These are phyloP conservation scores for Chrysoperla carnea DNA, from an alignment of 1,140 invertebrate species.

Conservation along the genomic window DNA sequence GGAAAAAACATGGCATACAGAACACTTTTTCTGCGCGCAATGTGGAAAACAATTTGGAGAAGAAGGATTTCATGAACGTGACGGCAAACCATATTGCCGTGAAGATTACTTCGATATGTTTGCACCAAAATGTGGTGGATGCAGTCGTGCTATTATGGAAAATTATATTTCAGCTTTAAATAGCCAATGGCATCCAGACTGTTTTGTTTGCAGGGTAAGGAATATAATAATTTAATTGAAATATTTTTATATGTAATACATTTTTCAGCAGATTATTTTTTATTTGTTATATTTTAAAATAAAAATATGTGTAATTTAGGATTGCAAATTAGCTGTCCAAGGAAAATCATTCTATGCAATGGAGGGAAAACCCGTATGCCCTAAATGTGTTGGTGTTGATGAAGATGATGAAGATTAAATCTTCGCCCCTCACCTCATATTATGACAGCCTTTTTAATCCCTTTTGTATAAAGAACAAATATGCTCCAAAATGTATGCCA, in stretches of 20 bases:
- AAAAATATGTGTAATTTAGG: conserved; percentile 33
- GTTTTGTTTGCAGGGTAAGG: conserved; percentile 98
- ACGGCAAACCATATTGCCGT: conserved; percentile 86
- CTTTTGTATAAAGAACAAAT: no score
- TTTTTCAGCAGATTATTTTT: no score
- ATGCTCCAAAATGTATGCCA: no score
- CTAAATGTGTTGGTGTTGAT: conserved; percentile 74
- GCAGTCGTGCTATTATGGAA: conserved; percentile 92
- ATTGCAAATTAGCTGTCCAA: conserved; percentile 79
- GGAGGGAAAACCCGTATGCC: conserved; percentile 82
- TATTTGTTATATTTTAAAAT: no score
- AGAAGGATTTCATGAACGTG: conserved; percentile 88
- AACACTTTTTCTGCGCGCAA: conserved; percentile 98
- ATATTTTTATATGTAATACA: not conserved
- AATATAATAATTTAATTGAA: conserved; percentile 9
- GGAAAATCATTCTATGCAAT: conserved; percentile 91
- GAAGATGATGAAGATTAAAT: conserved; percentile 55
- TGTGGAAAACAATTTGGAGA: conserved; percentile 95
- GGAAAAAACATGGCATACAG: conserved; percentile 98
- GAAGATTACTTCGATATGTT: conserved; percentile 98
- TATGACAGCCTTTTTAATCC: conserved; percentile 3
- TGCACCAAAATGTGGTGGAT: conserved; percentile 96
- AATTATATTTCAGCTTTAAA: conserved; percentile 98
- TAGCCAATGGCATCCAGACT: conserved; percentile 97
- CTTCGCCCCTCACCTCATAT: conserved; percentile 3